phyloP scores from a whole-genome alignment of 1,140 invertebrate species.

The Drosophila nigrodunni region DNA sequence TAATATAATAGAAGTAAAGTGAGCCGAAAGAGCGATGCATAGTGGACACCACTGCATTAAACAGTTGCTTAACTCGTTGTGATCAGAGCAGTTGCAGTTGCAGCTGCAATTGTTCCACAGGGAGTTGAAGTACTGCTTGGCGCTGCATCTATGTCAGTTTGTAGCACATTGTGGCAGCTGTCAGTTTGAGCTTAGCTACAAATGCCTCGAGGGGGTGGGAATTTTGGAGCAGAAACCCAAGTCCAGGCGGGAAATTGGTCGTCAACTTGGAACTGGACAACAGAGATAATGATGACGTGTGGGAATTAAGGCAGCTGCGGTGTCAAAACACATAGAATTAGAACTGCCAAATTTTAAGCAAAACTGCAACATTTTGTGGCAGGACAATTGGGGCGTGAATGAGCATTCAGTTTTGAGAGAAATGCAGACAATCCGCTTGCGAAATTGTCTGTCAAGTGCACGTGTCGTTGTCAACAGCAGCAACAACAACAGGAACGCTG shows the following conservation, averaged over 20 bases:
- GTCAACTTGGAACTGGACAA: background rate
- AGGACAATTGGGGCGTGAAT: conserved; percentile 53
- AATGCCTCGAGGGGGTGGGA: background rate
- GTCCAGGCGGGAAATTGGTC: background rate
- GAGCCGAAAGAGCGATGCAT: too few species aligned
- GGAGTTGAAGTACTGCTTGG: conserved; percentile 3
- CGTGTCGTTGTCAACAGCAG: conserved; percentile 35
- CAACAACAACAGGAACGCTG: conserved; percentile 1
- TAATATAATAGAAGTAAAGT: too few species aligned
- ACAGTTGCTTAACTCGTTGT: too few species aligned
- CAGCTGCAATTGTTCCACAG: conserved; percentile 13
- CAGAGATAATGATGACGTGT: conserved; percentile 7
- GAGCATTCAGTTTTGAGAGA: conserved; percentile 31
- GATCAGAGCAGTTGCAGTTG: background rate
- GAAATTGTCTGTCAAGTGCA: conserved; percentile 75
- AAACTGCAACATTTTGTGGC: background rate
- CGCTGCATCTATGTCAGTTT: conserved; percentile 9
- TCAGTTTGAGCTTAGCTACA: background rate
- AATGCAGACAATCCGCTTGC: conserved; percentile 57
- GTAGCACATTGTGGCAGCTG: background rate
- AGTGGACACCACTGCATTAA: too few species aligned
- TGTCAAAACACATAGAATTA: background rate
- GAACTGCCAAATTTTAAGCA: conserved; percentile 5
- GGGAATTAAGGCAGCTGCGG: conserved; percentile 10
- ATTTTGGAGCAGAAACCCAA: background rate